phyloP scores from a whole-genome alignment of 2,888 invertebrate species.

The Lasius platythorax region DNA sequence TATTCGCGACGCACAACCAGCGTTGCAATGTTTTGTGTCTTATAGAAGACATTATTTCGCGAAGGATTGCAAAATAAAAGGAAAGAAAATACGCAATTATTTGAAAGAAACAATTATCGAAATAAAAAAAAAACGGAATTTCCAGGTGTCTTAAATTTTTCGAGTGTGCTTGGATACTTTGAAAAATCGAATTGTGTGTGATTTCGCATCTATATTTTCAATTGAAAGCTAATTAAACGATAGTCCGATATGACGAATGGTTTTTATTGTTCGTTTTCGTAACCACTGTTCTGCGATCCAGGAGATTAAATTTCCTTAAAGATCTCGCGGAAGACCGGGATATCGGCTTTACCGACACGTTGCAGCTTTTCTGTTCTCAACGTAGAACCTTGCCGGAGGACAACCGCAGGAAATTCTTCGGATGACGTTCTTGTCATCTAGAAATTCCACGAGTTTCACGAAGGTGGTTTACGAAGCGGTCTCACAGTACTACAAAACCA shows the following conservation, averaged over 20 bases:
- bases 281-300: background rate
- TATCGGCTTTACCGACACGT: conserved; percentile 24
- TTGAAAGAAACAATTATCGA: background rate
- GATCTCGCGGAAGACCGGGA: background rate
- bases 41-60: background rate
- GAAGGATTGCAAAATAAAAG: background rate
- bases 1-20: background rate
- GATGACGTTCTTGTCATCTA: conserved; percentile 55
- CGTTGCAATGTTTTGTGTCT: background rate
- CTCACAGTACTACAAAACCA: conserved; percentile 24
- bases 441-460: conserved; percentile 51
- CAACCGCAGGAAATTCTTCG: conserved; percentile 67
- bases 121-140: background rate
- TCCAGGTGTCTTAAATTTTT: background rate
- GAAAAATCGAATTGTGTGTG: background rate
- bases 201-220: background rate
- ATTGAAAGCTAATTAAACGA: background rate
- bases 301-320: background rate
- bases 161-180: background rate
- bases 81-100: background rate
- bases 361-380: conserved; percentile 48
- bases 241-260: background rate
- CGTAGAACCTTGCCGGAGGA: conserved; percentile 28
- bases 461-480: background rate
- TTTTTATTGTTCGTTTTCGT: conserved; percentile 43